A percentile compares a stretch with the other conserved stretches of the same genome.
Evolutionary conservation across 2,888 invertebrate species (phyloP).

Genomic region (Vesta saturnalis): DNA sequence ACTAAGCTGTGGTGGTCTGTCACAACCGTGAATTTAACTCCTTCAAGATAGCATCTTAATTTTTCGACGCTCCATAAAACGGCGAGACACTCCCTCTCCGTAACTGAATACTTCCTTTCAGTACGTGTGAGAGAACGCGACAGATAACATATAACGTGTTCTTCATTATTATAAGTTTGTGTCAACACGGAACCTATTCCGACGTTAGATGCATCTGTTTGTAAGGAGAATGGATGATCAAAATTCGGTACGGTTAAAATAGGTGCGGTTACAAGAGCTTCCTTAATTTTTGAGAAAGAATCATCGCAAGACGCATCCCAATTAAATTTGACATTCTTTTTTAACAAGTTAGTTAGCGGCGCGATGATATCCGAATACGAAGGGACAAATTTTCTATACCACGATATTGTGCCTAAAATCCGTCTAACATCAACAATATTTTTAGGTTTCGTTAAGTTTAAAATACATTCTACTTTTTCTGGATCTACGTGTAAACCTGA

Average conservation of each 20-base stretch:
- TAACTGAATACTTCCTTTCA: no score
- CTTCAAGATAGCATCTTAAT: background rate
- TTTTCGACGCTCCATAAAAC: background rate
- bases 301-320: slow-evolving; percentile 18
- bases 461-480: slow-evolving; percentile 30
- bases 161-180: slow-evolving; percentile 10
- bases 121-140: slow-evolving; percentile 20
- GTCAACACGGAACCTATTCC: slow-evolving; percentile 23
- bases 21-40: background rate
- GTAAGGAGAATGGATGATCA: slow-evolving; percentile 14
- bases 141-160: slow-evolving; percentile 23
- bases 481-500: slow-evolving; percentile 44
- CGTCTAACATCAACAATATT: slow-evolving; percentile 27
- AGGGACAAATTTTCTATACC: slow-evolving; percentile 9
- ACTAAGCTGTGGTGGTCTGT: background rate
- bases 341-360: slow-evolving; percentile 30
- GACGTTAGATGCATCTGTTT: background rate
- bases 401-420: slow-evolving; percentile 34
- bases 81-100: background rate
- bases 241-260: slow-evolving; percentile 30
- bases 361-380: background rate
- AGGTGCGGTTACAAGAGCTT: slow-evolving; percentile 21
- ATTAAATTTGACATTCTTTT: slow-evolving; percentile 25
- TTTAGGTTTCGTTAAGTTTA: slow-evolving; percentile 29
- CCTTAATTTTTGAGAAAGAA: slow-evolving; percentile 16